Percentiles rank a stretch among this genome's conserved stretches.
Conservation (phyloP, 1,140 invertebrate species). For the Drosophila santomea region DNA sequence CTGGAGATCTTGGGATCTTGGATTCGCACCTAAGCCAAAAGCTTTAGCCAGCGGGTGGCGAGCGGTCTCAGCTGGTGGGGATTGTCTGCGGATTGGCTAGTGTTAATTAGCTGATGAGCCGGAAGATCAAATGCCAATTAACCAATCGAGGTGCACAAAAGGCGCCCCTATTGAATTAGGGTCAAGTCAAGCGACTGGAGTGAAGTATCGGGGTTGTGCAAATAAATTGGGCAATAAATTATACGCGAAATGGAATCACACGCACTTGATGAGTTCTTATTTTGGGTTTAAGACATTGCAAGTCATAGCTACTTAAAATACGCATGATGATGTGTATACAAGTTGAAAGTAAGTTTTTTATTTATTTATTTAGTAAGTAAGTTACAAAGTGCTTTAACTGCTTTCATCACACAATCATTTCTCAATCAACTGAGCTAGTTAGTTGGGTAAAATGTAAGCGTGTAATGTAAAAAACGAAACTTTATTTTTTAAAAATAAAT, state of each 20-base stretch:
- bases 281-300: too few relatives aligned
- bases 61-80: constrained; percentile 21
- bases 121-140: constrained; percentile 56
- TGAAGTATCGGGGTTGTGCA: not conserved
- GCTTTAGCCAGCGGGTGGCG: constrained; percentile 26
- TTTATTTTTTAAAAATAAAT: too few relatives aligned
- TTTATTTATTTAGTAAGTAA: too few relatives aligned
- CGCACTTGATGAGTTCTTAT: too few relatives aligned
- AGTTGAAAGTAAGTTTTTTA: too few relatives aligned
- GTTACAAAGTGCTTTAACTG: too few relatives aligned
- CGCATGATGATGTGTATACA: too few relatives aligned
- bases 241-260: too few relatives aligned
- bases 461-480: too few relatives aligned
- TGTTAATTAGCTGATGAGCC: constrained; percentile 72
- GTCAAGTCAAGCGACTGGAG: not conserved
- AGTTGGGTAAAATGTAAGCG: too few relatives aligned
- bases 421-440: too few relatives aligned
- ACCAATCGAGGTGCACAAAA: constrained; percentile 3
- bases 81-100: constrained; percentile 28
- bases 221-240: not conserved
- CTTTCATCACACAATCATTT: not conserved
- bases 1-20: constrained; percentile 33
- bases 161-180: constrained; percentile 25
- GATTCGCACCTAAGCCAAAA: not conserved
- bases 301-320: too few relatives aligned